These are phyloP conservation scores for Apis laboriosa DNA, from an alignment of 1,140 invertebrate genomes.

Conservation along the genomic window DNA sequence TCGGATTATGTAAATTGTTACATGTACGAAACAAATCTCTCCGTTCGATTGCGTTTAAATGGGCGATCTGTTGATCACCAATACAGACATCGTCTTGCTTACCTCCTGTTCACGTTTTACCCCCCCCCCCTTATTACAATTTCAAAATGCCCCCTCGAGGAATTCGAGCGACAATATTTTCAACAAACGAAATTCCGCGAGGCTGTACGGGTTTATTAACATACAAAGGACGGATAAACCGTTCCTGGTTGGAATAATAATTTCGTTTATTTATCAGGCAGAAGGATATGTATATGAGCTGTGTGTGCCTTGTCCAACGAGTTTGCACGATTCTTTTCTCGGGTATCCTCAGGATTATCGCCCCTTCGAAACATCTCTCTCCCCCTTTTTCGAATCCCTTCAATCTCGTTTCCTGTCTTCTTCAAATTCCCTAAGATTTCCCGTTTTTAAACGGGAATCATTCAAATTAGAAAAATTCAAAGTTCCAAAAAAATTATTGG, in stretches of 20 bases:
- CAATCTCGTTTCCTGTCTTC: no score
- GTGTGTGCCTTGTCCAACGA: no score
- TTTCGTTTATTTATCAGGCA: background rate
- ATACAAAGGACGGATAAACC: background rate
- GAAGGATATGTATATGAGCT: no score
- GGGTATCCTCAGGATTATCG: no score
- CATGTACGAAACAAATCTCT: slow-evolving; percentile 28
- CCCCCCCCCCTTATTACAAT: slow-evolving; percentile 8
- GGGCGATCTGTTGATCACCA: slow-evolving; percentile 39
- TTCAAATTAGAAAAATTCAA: no score
- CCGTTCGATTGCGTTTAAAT: slow-evolving; percentile 28
- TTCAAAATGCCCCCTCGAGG: slow-evolving; percentile 29
- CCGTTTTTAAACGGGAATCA: no score
- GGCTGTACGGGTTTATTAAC: background rate
- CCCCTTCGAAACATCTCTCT: no score
- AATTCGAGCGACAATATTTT: slow-evolving; percentile 17
- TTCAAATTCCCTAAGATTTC: no score
- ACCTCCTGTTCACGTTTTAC: background rate
- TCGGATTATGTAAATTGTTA: slow-evolving; percentile 41
- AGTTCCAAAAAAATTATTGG: no score
- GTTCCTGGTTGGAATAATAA: background rate
- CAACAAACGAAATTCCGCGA: background rate
- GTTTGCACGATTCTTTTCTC: no score
- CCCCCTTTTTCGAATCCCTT: no score
- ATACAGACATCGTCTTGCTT: background rate